These are phyloP conservation scores for Eulemur mongoz DNA, from an alignment of 2,797 vertebrate species.

Conservation along the genomic window DNA sequence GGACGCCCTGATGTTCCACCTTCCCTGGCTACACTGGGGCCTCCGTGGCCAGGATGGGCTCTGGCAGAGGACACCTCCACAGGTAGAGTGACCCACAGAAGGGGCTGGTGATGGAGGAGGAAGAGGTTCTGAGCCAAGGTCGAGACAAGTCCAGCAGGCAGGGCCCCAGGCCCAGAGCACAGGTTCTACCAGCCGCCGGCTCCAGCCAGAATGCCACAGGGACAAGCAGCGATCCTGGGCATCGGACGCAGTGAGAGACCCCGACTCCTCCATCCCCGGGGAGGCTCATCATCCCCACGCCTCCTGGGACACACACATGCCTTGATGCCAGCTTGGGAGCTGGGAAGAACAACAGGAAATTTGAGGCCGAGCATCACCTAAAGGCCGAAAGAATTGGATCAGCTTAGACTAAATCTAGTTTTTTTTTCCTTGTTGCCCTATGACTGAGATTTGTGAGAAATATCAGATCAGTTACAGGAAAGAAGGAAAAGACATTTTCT, in stretches of 20 bases:
- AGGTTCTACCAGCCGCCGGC: not conserved
- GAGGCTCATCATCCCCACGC: not conserved
- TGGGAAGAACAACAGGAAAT: not conserved
- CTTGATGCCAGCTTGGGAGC: not conserved
- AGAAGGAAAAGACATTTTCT: not conserved
- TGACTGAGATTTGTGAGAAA: not conserved
- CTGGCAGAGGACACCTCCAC: fast-evolving
- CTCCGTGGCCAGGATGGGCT: not conserved
- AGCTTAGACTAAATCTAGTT: not conserved
- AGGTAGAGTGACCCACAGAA: not conserved
- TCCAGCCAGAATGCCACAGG: not conserved
- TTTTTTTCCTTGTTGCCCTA: not conserved
- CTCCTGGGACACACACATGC: not conserved
- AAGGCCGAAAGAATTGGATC: not conserved
- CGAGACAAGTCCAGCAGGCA: not conserved
- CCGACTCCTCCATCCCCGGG: fast-evolving
- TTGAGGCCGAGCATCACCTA: not conserved
- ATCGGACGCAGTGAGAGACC: not conserved
- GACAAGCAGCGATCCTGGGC: not conserved
- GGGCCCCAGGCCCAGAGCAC: not conserved
- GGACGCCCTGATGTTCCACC: not conserved
- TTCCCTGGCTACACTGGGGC: fast-evolving
- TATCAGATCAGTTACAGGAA: not conserved
- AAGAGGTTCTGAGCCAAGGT: not conserved
- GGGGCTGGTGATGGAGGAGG: not conserved